Conservation (phyloP, 2,888 invertebrate genomes). For the Anoplius nigerrimus region DNA sequence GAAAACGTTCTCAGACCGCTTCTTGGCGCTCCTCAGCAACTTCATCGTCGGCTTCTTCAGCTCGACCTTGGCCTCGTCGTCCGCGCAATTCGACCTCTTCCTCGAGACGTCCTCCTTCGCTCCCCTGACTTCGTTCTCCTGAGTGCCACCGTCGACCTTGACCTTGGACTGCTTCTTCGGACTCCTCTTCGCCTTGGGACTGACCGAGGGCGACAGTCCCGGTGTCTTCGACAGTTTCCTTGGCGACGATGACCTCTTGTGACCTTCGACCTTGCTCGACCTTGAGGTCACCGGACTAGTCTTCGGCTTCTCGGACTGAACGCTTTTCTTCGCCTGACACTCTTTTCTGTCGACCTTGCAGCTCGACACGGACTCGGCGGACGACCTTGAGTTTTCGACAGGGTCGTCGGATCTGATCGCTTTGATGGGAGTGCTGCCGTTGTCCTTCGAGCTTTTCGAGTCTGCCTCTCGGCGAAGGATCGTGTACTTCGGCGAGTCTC, state of each 20-base stretch:
- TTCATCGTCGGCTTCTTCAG: constrained; percentile 35
- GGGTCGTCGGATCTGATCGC: neutral
- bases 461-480: constrained; percentile 27
- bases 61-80: constrained; percentile 14
- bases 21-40: constrained; percentile 27
- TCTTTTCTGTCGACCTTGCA: neutral
- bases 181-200: neutral
- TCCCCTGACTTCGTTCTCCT: neutral
- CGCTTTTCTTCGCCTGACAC: neutral
- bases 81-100: neutral
- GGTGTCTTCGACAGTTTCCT: neutral
- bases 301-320: neutral
- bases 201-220: neutral
- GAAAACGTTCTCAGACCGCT: constrained; percentile 24
- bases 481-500: constrained; percentile 37
- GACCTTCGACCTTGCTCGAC: neutral
- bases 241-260: neutral
- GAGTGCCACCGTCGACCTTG: neutral
- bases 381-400: neutral
- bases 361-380: neutral
- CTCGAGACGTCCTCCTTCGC: constrained; percentile 4
- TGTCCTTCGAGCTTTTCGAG: neutral
- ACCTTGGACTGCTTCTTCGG: constrained; percentile 2
- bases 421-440: neutral
- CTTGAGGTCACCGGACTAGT: neutral